Evolutionary conservation across 1,140 invertebrate genomes (phyloP).

Genomic region (Caenorhabditis brenneri): DNA sequence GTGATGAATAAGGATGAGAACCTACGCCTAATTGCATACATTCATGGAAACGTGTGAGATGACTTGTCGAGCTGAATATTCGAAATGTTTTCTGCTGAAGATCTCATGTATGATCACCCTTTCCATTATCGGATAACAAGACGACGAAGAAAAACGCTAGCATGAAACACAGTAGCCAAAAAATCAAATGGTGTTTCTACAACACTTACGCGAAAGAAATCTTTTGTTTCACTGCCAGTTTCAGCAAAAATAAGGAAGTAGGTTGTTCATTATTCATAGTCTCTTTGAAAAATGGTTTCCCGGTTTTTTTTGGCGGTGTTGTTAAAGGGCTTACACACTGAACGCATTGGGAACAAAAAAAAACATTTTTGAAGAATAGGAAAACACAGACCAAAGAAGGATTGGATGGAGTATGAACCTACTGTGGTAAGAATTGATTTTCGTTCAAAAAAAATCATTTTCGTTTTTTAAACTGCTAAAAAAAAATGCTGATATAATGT

Average conservation of each 20-base stretch:
- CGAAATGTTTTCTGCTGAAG: no score
- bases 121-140: no score
- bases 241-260: not conserved
- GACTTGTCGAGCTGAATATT: not conserved
- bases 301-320: not conserved
- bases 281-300: not conserved
- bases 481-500: no score
- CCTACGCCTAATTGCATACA: not conserved
- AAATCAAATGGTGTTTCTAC: no score
- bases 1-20: not conserved
- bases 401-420: not conserved
- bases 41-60: not conserved
- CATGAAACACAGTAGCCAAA: no score
- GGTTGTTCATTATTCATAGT: not conserved
- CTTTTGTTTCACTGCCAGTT: not conserved
- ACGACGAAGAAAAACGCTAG: no score
- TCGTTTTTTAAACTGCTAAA: no score
- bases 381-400: not conserved
- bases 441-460: no score
- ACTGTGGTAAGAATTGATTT: no score
- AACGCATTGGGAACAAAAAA: not conserved
- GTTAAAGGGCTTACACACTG: not conserved
- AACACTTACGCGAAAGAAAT: not conserved
- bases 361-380: not conserved
- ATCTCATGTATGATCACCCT: no score